Conservation (phyloP, 1,140 invertebrate species). For the Scaptomyza graminum region DNA sequence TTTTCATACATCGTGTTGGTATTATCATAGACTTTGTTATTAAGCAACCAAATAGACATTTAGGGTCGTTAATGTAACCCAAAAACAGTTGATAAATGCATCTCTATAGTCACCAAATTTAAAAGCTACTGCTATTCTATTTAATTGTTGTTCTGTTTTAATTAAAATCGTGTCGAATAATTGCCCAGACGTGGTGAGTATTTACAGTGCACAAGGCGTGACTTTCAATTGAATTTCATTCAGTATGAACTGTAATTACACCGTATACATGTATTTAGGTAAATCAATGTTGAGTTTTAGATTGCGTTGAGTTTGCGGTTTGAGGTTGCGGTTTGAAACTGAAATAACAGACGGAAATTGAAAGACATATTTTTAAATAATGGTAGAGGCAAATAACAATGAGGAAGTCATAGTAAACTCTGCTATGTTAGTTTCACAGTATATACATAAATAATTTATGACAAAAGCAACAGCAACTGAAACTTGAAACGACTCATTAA, state of each 20-base stretch:
- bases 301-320: background rate
- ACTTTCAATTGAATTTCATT: slow-evolving; percentile 5
- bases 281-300: slow-evolving; percentile 2
- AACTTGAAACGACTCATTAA: slow-evolving; percentile 2
- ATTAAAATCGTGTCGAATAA: slow-evolving; percentile 25
- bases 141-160: slow-evolving; percentile 13
- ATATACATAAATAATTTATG: background rate
- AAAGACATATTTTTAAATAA: background rate
- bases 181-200: slow-evolving; percentile 10
- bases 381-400: background rate
- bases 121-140: background rate
- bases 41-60: slow-evolving; percentile 9
- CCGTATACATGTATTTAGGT: slow-evolving; percentile 1
- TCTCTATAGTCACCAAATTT: background rate
- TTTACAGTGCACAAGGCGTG: slow-evolving; percentile 13
- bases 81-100: background rate
- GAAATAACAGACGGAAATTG: background rate
- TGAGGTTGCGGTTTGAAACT: background rate
- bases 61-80: background rate
- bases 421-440: background rate
- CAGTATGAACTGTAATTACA: background rate
- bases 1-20: too few relatives aligned
- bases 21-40: too few relatives aligned
- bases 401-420: background rate
- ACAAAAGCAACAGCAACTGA: background rate